These are phyloP conservation scores for Carassius carassius DNA, from an alignment of 2,113 vertebrate genomes.

Conservation along the genomic window DNA sequence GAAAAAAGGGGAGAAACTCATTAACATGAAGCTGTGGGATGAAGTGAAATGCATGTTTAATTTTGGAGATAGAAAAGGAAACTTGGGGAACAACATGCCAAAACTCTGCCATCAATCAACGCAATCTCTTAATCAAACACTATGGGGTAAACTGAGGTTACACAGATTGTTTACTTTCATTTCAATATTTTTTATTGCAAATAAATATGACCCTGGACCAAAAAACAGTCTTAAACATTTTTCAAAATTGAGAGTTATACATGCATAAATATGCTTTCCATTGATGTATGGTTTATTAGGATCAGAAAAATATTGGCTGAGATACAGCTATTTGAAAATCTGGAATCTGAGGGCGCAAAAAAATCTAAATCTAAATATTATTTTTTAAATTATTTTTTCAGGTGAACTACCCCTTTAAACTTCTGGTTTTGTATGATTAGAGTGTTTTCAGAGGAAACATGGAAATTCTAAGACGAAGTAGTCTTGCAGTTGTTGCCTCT, in stretches of 20 bases:
- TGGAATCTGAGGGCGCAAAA: too few relatives aligned
- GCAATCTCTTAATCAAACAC: neutral
- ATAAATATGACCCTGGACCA: too few relatives aligned
- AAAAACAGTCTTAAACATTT: too few relatives aligned
- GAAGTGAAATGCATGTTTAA: slow-evolving; percentile 29
- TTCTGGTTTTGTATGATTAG: slow-evolving; percentile 9
- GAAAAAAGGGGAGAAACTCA: neutral
- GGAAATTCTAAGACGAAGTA: neutral
- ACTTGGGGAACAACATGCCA: neutral
- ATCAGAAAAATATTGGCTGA: too few relatives aligned
- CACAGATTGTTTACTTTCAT: neutral
- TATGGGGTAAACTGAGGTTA: neutral
- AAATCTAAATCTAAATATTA: too few relatives aligned
- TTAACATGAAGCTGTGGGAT: slow-evolving; percentile 2
- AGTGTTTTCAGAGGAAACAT: neutral
- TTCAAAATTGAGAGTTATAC: too few relatives aligned
- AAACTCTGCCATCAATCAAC: neutral
- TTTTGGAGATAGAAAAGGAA: neutral
- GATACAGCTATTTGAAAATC: too few relatives aligned
- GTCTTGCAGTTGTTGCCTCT: slow-evolving; percentile 20
- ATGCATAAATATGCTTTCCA: too few relatives aligned
- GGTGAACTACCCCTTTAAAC: neutral
- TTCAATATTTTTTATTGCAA: neutral
- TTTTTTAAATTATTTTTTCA: too few relatives aligned
- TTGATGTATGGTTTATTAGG: too few relatives aligned